Evolutionary conservation across 2,888 invertebrate species (phyloP).

Genomic region (Anthoptus insignis): DNA sequence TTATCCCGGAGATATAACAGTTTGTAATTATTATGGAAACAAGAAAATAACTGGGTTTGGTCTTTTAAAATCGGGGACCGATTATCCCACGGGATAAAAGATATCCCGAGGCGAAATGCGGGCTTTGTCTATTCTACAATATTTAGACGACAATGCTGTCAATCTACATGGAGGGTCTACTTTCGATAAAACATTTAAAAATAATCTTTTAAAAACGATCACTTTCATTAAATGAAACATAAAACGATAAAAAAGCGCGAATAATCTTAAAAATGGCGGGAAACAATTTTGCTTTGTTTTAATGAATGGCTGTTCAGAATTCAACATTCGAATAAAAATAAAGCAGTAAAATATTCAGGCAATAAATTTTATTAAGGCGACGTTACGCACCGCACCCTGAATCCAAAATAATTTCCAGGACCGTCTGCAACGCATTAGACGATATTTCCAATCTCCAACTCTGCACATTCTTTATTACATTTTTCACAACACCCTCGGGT

Average conservation of each 20-base stretch:
- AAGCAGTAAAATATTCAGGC: slow-evolving; percentile 26
- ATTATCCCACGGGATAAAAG: too few species aligned
- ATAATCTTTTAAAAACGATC: too few species aligned
- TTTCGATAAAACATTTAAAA: too few species aligned
- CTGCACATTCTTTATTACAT: slow-evolving; percentile 69
- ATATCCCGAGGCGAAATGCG: too few species aligned
- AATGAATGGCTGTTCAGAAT: not conserved
- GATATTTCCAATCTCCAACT: slow-evolving; percentile 69
- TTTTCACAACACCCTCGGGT: slow-evolving; percentile 63
- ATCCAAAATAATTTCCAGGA: slow-evolving; percentile 46
- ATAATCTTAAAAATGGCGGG: not conserved
- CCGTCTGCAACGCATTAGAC: slow-evolving; percentile 54
- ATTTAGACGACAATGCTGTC: too few species aligned
- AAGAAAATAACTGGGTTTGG: too few species aligned
- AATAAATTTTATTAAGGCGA: slow-evolving; percentile 35
- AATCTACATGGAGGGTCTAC: too few species aligned
- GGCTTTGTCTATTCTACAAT: too few species aligned
- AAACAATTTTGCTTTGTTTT: not conserved
- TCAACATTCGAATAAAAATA: slow-evolving; percentile 15
- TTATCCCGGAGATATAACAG: too few species aligned
- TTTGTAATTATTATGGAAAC: too few species aligned
- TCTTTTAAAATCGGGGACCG: too few species aligned
- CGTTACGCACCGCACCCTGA: slow-evolving; percentile 25
- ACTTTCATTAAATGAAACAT: too few species aligned
- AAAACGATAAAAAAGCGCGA: not conserved